Conservation (phyloP, 2,888 invertebrate species). For the Chironomus riparius region DNA sequence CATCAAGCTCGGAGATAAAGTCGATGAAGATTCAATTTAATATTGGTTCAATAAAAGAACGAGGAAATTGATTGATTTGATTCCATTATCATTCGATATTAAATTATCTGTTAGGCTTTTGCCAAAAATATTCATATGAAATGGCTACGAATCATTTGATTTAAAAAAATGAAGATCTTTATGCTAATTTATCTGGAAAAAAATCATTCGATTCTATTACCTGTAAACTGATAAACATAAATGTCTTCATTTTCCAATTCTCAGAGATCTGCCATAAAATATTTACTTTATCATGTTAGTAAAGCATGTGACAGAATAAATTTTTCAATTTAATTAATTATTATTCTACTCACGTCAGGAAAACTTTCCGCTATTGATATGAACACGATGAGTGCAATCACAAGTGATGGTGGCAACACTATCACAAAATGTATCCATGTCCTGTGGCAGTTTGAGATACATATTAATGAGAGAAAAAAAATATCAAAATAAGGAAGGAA, state of each 20-base stretch:
- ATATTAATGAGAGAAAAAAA: too few relatives aligned
- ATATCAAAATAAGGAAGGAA: too few relatives aligned
- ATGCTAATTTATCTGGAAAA: neutral
- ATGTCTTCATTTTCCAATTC: too few relatives aligned
- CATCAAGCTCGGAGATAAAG: neutral
- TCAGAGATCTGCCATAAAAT: too few relatives aligned
- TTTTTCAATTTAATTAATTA: constrained; percentile 5
- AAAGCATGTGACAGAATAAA: neutral
- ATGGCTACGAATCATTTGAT: neutral
- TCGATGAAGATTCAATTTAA: neutral
- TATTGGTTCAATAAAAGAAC: neutral
- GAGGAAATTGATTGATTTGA: constrained; percentile 24
- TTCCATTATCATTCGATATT: constrained; percentile 4
- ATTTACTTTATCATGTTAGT: too few relatives aligned
- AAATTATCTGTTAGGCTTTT: neutral
- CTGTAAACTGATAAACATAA: too few relatives aligned
- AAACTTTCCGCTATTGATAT: constrained; percentile 42
- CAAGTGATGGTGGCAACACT: constrained; percentile 37
- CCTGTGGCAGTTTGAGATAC: constrained; percentile 29
- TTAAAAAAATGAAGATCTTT: neutral
- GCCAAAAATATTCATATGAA: neutral
- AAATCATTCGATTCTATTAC: too few relatives aligned
- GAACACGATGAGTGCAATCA: constrained; percentile 38
- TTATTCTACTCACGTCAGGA: constrained; percentile 32
- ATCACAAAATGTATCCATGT: constrained; percentile 37